Percentiles rank a stretch among this genome's conserved stretches.
Conservation (phyloP, 2,797 vertebrate genomes). For the Cyprinodon diabolis region DNA sequence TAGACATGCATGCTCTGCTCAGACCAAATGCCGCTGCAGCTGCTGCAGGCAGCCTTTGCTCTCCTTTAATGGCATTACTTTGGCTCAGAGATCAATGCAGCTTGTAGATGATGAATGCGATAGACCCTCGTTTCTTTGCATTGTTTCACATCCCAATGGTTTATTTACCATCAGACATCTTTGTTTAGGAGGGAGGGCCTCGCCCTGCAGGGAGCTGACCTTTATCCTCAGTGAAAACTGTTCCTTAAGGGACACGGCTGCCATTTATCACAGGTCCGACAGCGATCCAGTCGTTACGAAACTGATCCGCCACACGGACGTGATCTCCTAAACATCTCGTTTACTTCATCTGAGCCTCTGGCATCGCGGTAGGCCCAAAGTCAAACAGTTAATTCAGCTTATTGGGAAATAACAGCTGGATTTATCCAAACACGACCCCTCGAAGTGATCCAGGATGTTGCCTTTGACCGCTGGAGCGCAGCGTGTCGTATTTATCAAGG, state of each 20-base stretch:
- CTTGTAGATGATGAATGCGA: slow-evolving; percentile 35
- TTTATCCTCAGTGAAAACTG: slow-evolving; percentile 38
- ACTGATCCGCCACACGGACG: neutral
- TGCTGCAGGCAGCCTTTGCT: slow-evolving; percentile 21
- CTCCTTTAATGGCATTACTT: slow-evolving; percentile 23
- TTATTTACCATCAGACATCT: slow-evolving; percentile 43
- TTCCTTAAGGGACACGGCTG: slow-evolving; percentile 6
- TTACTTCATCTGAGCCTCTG: slow-evolving; percentile 10
- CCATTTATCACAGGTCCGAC: slow-evolving; percentile 36
- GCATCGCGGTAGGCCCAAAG: slow-evolving; percentile 21
- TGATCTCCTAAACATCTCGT: slow-evolving; percentile 1
- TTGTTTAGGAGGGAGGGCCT: slow-evolving; percentile 30
- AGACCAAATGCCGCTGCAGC: slow-evolving; percentile 38
- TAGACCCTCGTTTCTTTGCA: slow-evolving; percentile 16
- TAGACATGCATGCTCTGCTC: slow-evolving; percentile 3
- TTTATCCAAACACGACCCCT: slow-evolving; percentile 58
- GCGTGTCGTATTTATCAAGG: slow-evolving; percentile 70
- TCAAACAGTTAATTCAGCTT: slow-evolving; percentile 35
- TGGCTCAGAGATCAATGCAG: slow-evolving; percentile 52
- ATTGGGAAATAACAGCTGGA: slow-evolving; percentile 23
- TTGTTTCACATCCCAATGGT: slow-evolving; percentile 30
- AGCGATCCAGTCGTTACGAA: neutral
- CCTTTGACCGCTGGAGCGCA: slow-evolving; percentile 43
- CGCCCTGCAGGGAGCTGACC: slow-evolving; percentile 38
- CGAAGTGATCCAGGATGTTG: slow-evolving; percentile 48